A percentile compares a stretch with the other conserved stretches of the same genome.
These are phyloP conservation scores for Cataglyphis rosenhaueri DNA, from an alignment of 2,888 invertebrate species.

Conservation along the genomic window DNA sequence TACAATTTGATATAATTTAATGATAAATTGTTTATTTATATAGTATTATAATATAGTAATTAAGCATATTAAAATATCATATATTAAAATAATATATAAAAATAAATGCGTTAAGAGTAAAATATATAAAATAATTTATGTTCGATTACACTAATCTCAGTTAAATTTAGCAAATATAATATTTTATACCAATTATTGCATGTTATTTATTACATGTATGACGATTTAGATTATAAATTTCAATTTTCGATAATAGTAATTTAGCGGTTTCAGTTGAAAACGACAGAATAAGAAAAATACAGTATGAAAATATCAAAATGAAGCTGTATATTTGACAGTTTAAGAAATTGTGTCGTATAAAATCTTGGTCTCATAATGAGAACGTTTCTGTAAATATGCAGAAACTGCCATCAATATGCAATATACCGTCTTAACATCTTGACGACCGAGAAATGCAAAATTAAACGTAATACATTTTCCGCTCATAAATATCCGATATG, in stretches of 20 bases:
- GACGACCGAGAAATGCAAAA: constrained; percentile 34
- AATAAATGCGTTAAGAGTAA: too few species aligned
- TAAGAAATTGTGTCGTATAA: constrained; percentile 49
- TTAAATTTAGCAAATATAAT: neutral
- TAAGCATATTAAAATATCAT: neutral
- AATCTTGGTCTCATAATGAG: constrained; percentile 46
- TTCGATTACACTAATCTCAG: neutral
- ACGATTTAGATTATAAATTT: constrained; percentile 18
- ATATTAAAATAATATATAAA: neutral
- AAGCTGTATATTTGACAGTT: constrained; percentile 42
- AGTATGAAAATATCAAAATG: constrained; percentile 33
- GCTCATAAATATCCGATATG: constrained; percentile 47
- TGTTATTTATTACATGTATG: neutral
- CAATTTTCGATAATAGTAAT: constrained; percentile 27
- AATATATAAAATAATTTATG: too few species aligned
- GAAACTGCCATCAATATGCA: constrained; percentile 48
- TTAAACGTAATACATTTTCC: constrained; percentile 33
- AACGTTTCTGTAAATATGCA: constrained; percentile 45
- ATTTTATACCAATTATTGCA: neutral
- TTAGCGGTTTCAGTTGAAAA: constrained; percentile 1
- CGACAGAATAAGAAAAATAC: constrained; percentile 27
- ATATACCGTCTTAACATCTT: neutral
- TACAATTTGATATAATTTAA: neutral
- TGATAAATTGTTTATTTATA: neutral
- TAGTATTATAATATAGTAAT: neutral